Evolutionary conservation across 2,113 vertebrate species (phyloP), one percentile per base, ranked within the genome.

Genomic region (Anoplopoma fimbria): DNA sequence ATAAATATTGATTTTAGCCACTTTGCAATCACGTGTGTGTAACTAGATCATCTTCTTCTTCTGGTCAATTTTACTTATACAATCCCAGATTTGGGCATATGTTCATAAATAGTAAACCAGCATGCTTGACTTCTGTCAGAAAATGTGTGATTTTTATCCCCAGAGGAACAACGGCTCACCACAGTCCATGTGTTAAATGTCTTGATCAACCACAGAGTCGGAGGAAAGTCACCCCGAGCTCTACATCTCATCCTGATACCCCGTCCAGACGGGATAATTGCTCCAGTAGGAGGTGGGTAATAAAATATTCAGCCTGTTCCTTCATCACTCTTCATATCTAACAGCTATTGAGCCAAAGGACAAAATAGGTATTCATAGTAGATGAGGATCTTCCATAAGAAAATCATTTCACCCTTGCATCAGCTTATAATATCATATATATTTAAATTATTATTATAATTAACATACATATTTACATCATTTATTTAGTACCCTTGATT

Each of bases 311-410:
- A 21, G 7, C n/a, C n/a, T n/a, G n/a, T 40, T 40, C 13, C 12
- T 65, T 55, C 40, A 38, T 55, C 40, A 55, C 33, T 65, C n/a
- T n/a, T n/a, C n/a, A n/a, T 55, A 76, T 21, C 55, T 3, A 53
- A 29, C n/a, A n/a, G n/a, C n/a, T n/a, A n/a, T n/a, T n/a, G 10
- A 65, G 47, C 74, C 47, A 55, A 65, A 65, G 17, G 6, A 65
- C 10, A 55, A 15, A 15, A 65, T 15, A 47, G 5, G 38, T 33
- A 27, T 38, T 38, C n/a, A 53, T 33, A 33, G 9, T 8, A 21
- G n/a, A 67, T 34, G 23, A 57, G 19, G 49, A 69, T 69, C 13
- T 60, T 69, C 64, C 75, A 60, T 3, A 1, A 6, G 13, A 47
- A 27, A 69, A 45, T 25, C 8, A 34, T 60, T 27, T 60, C 2